Base-by-base conservation (phyloP, 2,888 invertebrate genomes). In the Liodrosophila aerea region DNA sequence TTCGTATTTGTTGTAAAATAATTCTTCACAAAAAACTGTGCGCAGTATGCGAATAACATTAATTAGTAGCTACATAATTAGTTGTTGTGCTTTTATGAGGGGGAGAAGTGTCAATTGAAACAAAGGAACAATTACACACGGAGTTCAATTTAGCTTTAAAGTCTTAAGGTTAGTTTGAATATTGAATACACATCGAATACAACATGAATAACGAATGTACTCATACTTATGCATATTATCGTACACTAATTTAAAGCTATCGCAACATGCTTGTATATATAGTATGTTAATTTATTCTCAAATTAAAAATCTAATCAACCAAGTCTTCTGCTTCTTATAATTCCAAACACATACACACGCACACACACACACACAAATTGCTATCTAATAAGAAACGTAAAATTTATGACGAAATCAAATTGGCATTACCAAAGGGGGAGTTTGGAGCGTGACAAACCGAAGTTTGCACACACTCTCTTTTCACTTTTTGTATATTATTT, bases 161-260 rank as follows among this genome's bases (percentile, higher is more conserved):
- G 2, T 22, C 22, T 22, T 22, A 22, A 22, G n/a, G n/a, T 61
- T 63, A 53, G 53, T 62, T 64, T 64, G 30, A 7, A 5, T n/a
- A 16, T 39, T 18, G 39, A 39, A 39, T 39, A 39, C 39, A 39
- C 18, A 4, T 22, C 22, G 5, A 22, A 22, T 22, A 22, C 22
- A 22, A 30, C 30, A 2, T 30, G 7, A 5, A 30, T 7, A n/a
- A n/a, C n/a, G n/a, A n/a, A 2, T 12, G 40, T 41, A 41, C 12
- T 27, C 18, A 41, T 39, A 39, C n/a, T n/a, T n/a, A 39, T 18
- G 39, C 18, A 39, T 16, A 18, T 39, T 18, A 8, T 16, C 18
- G 16, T 30, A 57, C 3, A 5, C 12, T 15, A 67, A 4, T 44
- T 62, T 69, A 69, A 7, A 54, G 56, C 56, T 59, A 59, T 22